These are phyloP conservation scores for Myotis daubentonii DNA, from an alignment of 2,797 vertebrate genomes.

Conservation along the genomic window DNA sequence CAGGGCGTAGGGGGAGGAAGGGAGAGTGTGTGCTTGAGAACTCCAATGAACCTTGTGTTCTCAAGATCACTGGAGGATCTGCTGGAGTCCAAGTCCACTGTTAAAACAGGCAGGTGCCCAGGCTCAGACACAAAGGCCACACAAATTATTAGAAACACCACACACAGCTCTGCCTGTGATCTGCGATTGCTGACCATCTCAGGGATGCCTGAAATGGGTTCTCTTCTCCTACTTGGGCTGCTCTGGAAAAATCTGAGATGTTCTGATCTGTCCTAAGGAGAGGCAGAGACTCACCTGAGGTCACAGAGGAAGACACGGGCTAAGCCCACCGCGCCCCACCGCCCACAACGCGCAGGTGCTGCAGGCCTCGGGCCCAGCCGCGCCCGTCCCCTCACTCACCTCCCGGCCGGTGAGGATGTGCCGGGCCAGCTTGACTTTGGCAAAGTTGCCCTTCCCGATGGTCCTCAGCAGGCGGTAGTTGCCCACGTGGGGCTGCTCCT, in stretches of 20 bases:
- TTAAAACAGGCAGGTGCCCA: neutral
- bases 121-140: neutral
- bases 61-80: neutral
- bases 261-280: neutral
- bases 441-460: slow-evolving; percentile 97
- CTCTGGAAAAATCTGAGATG: neutral
- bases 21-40: neutral
- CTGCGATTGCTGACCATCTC: neutral
- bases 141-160: neutral
- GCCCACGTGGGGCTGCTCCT: slow-evolving; percentile 94
- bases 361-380: accelerated
- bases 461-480: slow-evolving; percentile 95
- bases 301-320: neutral
- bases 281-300: neutral
- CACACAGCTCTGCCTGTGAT: accelerated
- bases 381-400: slow-evolving; percentile 82
- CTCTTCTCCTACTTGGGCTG: neutral
- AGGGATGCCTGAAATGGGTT: neutral
- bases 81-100: neutral
- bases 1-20: neutral
- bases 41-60: neutral
- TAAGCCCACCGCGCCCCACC: neutral
- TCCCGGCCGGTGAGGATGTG: slow-evolving; percentile 93
- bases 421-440: slow-evolving; percentile 95
- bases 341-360: accelerated